These are phyloP conservation scores for Drosophila obscura DNA, from an alignment of 1,140 invertebrate species.

Conservation along the genomic window DNA sequence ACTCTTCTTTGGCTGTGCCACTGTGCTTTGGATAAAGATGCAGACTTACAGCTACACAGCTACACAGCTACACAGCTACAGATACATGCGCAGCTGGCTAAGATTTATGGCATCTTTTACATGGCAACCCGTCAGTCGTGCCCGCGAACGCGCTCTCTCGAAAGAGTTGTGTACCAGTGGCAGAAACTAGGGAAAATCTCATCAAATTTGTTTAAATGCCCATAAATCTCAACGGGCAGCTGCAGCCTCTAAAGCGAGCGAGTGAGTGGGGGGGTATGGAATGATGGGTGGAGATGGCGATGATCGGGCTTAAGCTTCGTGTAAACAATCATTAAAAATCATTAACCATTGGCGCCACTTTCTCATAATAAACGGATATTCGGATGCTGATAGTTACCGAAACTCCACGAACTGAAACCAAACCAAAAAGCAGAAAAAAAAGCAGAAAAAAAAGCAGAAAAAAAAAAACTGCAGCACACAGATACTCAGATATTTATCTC, in stretches of 20 bases:
- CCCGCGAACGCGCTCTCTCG: background rate
- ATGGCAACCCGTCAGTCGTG: conserved; percentile 10
- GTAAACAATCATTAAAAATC: conserved; percentile 69
- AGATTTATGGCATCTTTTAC: conserved; percentile 81
- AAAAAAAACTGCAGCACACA: no score
- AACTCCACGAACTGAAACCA: conserved; percentile 25
- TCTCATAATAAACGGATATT: conserved; percentile 71
- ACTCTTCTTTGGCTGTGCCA: no score
- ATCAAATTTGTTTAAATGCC: conserved; percentile 82
- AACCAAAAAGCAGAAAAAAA: background rate
- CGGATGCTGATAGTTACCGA: no score
- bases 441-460: no score
- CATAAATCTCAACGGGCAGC: conserved; percentile 74
- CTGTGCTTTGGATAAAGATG: background rate
- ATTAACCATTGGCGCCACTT: conserved; percentile 79
- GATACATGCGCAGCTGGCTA: conserved; percentile 46
- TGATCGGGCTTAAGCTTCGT: conserved; percentile 45
- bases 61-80: background rate
- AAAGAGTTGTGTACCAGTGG: conserved; percentile 55
- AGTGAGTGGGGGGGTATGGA: background rate
- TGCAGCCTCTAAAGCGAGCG: conserved; percentile 26
- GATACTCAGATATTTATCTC: no score
- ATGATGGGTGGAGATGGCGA: no score
- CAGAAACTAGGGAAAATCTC: conserved; percentile 62
- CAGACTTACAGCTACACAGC: background rate